Conservation (phyloP, 2,797 vertebrate species). For the Malacoraja senta region DNA sequence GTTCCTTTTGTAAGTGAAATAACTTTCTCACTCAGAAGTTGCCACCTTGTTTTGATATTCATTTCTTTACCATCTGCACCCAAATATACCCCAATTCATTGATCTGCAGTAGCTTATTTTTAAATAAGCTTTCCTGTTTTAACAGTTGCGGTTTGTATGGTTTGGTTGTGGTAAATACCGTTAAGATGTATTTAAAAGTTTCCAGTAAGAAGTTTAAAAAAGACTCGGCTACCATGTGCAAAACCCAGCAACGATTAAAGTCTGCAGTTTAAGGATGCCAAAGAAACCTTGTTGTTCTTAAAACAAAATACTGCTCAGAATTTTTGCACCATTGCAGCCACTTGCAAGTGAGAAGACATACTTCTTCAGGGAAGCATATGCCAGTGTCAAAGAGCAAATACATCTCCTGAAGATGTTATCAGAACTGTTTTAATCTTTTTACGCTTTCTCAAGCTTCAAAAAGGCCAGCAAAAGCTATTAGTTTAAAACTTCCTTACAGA, state of each 20-base stretch:
- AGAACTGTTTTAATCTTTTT: neutral
- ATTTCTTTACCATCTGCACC: neutral
- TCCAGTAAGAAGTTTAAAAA: neutral
- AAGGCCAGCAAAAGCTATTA: neutral
- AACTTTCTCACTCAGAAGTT: neutral
- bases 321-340: neutral
- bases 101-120: neutral
- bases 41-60: neutral
- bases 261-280: neutral
- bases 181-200: neutral
- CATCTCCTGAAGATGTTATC: neutral
- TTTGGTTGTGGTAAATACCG: slow-evolving; percentile 5
- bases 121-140: neutral
- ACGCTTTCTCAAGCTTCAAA: neutral
- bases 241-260: neutral
- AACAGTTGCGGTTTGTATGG: slow-evolving; percentile 21
- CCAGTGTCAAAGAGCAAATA: neutral
- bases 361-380: neutral
- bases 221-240: neutral
- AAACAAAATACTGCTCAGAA: neutral
- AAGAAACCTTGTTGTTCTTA: neutral
- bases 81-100: neutral
- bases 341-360: neutral
- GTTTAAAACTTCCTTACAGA: neutral
- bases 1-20: neutral